A percentile compares a stretch with the other conserved stretches of the same genome.
Evolutionary conservation across 2,888 invertebrate species (phyloP).

Genomic region (Leucozona laternaria): DNA sequence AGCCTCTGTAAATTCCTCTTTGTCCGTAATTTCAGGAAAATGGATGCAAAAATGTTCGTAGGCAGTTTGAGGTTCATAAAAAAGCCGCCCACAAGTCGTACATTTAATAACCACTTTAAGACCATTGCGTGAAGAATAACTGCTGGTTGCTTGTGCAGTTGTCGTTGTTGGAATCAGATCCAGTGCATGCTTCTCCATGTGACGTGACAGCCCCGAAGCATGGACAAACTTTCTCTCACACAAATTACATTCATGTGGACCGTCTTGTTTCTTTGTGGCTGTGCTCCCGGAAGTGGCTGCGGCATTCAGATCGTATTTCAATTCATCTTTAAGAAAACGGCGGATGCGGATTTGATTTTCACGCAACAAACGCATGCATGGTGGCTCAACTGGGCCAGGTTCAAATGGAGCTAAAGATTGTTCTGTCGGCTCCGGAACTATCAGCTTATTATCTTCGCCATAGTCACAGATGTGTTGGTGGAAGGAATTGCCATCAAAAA

Average conservation of each 20-base stretch:
- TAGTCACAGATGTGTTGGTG: slow-evolving; percentile 79
- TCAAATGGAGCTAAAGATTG: slow-evolving; percentile 71
- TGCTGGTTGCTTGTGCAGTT: slow-evolving; percentile 38
- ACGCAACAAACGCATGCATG: slow-evolving; percentile 79
- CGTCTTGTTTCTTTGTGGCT: slow-evolving; percentile 78
- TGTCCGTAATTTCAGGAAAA: slow-evolving; percentile 75
- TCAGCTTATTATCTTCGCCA: slow-evolving; percentile 77
- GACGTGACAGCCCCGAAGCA: slow-evolving; percentile 81
- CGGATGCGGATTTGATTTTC: slow-evolving; percentile 82
- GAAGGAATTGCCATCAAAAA: slow-evolving; percentile 78
- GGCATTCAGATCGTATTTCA: slow-evolving; percentile 80
- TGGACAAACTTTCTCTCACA: slow-evolving; percentile 83
- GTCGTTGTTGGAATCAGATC: slow-evolving; percentile 80
- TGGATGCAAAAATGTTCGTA: slow-evolving; percentile 79
- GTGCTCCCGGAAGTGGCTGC: slow-evolving; percentile 44
- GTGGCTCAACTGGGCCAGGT: slow-evolving; percentile 76
- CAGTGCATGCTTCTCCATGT: slow-evolving; percentile 83
- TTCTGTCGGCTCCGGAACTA: slow-evolving; percentile 74
- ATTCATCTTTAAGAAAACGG: slow-evolving; percentile 82
- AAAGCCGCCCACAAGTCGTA: slow-evolving; percentile 80
- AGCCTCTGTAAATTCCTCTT: slow-evolving; percentile 76
- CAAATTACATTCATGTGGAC: slow-evolving; percentile 82
- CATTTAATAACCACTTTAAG: slow-evolving; percentile 81
- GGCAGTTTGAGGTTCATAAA: slow-evolving; percentile 78
- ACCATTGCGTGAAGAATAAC: slow-evolving; percentile 74